Evolutionary conservation across 2,113 vertebrate species (phyloP).

Genomic region (Pelecanoides urinatrix): DNA sequence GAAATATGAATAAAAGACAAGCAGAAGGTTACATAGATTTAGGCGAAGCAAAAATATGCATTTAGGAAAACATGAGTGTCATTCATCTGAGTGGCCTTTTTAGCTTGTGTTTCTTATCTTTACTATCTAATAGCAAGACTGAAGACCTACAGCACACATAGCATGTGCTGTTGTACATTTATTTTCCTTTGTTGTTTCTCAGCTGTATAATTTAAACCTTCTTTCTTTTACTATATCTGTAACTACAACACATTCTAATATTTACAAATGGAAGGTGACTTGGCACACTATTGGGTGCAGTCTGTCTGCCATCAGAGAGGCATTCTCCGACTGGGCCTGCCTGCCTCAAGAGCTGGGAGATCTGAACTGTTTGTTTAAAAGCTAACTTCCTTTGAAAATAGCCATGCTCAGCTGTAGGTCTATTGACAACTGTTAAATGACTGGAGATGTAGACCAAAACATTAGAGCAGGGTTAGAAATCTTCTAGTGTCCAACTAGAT

Average conservation of each 20-base stretch:
- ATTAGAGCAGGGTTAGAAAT: not conserved
- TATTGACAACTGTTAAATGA: not conserved
- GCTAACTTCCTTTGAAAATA: not conserved
- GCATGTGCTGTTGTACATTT: constrained; percentile 18
- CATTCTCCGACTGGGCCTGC: not conserved
- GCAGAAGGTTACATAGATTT: not conserved
- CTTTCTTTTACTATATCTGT: constrained; percentile 18
- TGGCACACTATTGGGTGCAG: not conserved
- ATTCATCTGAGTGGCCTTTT: not conserved
- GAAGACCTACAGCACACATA: constrained; percentile 45
- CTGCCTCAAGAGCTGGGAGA: not conserved
- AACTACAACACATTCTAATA: constrained; percentile 28
- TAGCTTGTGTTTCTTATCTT: constrained; percentile 17
- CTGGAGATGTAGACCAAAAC: not conserved
- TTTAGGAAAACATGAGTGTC: not conserved
- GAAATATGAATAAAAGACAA: not conserved
- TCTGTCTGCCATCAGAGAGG: not conserved
- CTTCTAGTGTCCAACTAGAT: not conserved
- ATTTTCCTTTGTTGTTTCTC: constrained; percentile 16
- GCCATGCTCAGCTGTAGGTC: not conserved
- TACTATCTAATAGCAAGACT: not conserved
- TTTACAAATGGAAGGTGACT: constrained; percentile 43
- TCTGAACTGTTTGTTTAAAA: constrained; percentile 14
- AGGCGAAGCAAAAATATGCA: not conserved
- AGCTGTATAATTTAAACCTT: constrained; percentile 35